Evolutionary conservation across 2,797 vertebrate genomes (phyloP).

Genomic region (Pipistrellus nathusii): DNA sequence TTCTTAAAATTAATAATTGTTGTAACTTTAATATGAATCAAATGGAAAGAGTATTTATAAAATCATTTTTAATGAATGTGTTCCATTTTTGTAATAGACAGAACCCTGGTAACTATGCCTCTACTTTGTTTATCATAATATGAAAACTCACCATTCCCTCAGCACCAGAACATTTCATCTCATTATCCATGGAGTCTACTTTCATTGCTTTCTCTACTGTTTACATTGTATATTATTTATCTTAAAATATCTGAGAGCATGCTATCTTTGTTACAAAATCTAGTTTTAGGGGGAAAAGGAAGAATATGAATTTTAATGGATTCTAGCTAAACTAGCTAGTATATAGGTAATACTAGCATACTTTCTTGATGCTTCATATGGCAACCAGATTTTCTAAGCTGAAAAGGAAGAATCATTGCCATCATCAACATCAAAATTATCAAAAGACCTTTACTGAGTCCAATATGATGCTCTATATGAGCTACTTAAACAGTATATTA

Average conservation of each 20-base stretch:
- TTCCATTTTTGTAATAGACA: neutral
- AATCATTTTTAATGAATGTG: neutral
- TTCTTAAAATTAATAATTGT: neutral
- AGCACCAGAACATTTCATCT: neutral
- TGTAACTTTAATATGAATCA: neutral
- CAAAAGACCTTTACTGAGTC: neutral
- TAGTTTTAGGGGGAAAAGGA: neutral
- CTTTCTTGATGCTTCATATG: neutral
- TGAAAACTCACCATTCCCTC: neutral
- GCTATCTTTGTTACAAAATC: neutral
- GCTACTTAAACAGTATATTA: neutral
- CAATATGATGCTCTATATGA: neutral
- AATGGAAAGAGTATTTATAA: neutral
- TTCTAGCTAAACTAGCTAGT: neutral
- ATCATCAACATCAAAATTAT: neutral
- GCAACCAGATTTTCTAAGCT: neutral
- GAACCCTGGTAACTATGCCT: neutral
- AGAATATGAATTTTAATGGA: neutral
- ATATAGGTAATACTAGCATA: neutral
- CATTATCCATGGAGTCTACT: neutral
- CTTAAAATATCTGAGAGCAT: conserved; percentile 12
- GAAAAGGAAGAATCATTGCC: neutral
- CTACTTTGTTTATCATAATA: neutral
- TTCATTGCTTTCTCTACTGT: neutral
- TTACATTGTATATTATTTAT: conserved; percentile 17